These are phyloP conservation scores for Bradypodion pumilum DNA, from an alignment of 2,797 vertebrate species.

Conservation along the genomic window DNA sequence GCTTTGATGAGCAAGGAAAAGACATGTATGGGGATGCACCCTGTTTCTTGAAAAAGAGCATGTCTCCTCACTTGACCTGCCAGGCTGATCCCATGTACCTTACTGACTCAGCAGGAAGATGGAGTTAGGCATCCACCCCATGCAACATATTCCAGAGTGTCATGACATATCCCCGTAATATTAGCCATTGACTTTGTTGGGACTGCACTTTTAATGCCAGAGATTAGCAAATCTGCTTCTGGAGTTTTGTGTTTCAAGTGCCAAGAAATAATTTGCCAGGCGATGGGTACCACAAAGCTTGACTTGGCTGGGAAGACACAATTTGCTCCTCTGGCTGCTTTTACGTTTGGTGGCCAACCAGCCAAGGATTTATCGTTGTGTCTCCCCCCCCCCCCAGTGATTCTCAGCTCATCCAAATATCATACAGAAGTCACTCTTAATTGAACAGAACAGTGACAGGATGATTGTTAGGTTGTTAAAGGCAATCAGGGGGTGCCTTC, in stretches of 20 bases:
- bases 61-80: no score
- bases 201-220: not conserved
- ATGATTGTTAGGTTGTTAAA: not conserved
- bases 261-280: not conserved
- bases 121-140: no score
- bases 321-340: not conserved
- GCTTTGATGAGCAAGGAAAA: no score
- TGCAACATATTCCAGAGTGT: not conserved
- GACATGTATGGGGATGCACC: no score
- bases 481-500: no score
- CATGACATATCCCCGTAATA: not conserved
- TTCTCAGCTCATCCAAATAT: no score
- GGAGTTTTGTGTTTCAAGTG: not conserved
- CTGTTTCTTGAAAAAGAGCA: no score
- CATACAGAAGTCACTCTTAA: not conserved
- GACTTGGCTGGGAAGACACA: not conserved
- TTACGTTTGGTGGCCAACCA: no score
- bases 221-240: not conserved
- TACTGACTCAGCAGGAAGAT: no score
- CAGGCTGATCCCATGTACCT: no score
- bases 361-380: no score
- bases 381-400: no score
- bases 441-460: not conserved
- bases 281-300: not conserved
- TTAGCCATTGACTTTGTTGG: not conserved